phyloP scores from a whole-genome alignment of 2,797 vertebrate species.

The Erithacus rubecula region DNA sequence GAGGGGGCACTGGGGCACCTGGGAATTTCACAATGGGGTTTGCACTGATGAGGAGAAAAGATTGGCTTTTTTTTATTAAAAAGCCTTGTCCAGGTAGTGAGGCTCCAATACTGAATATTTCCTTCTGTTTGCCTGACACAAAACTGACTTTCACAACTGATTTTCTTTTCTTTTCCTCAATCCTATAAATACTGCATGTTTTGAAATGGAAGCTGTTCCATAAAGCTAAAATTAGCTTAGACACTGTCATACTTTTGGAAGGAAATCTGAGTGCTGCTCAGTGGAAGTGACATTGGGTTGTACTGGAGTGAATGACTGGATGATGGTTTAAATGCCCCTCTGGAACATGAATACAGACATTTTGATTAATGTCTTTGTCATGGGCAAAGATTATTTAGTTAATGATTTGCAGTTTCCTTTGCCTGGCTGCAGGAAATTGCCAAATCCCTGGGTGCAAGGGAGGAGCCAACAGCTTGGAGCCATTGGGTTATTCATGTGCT shows the following conservation, averaged over 20 bases:
- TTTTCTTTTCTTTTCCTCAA: not conserved
- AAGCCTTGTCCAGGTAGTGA: not conserved
- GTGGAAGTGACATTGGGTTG: slow-evolving; percentile 15
- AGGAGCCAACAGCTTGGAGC: slow-evolving; percentile 26
- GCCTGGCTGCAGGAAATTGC: slow-evolving; percentile 27
- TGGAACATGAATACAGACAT: not conserved
- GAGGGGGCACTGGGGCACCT: not conserved
- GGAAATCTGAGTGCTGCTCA: not conserved
- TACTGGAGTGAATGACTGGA: not conserved
- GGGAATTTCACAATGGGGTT: slow-evolving; percentile 14
- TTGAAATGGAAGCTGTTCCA: not conserved
- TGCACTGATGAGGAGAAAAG: not conserved
- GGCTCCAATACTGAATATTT: not conserved
- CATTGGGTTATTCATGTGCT: not conserved
- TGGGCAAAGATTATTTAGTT: slow-evolving; percentile 38
- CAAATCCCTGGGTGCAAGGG: slow-evolving; percentile 13
- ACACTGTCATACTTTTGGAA: slow-evolving; percentile 11
- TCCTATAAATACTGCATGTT: not conserved
- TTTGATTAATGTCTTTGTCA: slow-evolving; percentile 62
- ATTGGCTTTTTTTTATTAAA: slow-evolving; percentile 15
- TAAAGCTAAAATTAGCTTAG: slow-evolving; percentile 33
- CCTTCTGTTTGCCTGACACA: not conserved
- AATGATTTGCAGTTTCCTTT: slow-evolving; percentile 40
- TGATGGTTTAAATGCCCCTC: slow-evolving; percentile 35
- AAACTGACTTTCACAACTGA: not conserved